Conservation (phyloP, 2,797 vertebrate species). For the Urocyon cinereoargenteus region DNA sequence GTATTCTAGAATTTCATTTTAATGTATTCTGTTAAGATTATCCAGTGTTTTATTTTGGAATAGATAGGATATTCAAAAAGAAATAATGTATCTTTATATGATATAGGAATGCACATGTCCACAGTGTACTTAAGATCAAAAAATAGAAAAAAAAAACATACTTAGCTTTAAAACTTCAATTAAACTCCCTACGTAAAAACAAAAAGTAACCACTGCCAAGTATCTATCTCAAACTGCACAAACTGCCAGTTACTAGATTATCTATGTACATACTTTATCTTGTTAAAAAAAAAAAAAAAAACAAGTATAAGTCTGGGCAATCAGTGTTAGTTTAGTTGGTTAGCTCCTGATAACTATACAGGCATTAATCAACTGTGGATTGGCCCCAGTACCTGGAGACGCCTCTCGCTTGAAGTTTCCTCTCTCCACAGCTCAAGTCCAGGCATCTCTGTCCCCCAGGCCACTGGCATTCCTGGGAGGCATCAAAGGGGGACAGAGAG, state of each 20-base stretch:
- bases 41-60: not conserved
- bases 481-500: conserved; percentile 42
- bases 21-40: not conserved
- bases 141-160: not conserved
- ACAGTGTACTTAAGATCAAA: not conserved
- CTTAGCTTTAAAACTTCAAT: conserved; percentile 34
- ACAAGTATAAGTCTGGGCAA: conserved; percentile 5
- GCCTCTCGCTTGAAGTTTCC: not conserved
- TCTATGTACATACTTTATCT: not conserved
- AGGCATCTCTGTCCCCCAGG: conserved; percentile 23
- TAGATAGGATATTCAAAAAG: not conserved
- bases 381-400: not conserved
- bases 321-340: not conserved
- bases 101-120: not conserved
- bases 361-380: not conserved
- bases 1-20: conserved; percentile 22
- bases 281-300: not conserved
- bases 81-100: not conserved
- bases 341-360: conserved; percentile 33
- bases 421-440: conserved; percentile 43
- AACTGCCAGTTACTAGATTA: conserved; percentile 14
- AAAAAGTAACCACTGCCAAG: not conserved
- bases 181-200: not conserved
- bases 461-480: conserved; percentile 39
- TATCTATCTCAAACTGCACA: not conserved